A percentile compares a stretch with the other conserved stretches of the same genome.
Conservation (phyloP, 2,797 vertebrate species). For the Eulemur mongoz region DNA sequence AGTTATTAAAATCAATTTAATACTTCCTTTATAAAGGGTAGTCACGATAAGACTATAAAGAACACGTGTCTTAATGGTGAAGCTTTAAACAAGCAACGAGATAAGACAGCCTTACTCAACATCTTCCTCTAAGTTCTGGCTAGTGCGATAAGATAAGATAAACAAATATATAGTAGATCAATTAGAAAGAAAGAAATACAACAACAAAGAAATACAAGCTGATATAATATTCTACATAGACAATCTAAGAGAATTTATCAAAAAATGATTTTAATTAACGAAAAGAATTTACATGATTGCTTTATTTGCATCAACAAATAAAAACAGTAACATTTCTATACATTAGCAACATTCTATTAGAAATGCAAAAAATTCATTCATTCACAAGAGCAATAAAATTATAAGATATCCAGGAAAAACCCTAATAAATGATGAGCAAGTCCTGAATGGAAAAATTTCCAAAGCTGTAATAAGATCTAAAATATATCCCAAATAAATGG, state of each 20-base stretch:
- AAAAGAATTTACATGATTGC: not conserved
- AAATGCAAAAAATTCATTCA: not conserved
- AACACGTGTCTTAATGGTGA: not conserved
- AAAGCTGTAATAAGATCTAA: not conserved
- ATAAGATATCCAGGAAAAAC: not conserved
- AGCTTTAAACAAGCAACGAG: conserved; percentile 13
- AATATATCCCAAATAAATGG: conserved; percentile 1
- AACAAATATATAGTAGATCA: not conserved
- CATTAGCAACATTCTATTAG: not conserved
- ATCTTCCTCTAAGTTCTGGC: not conserved
- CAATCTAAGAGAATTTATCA: conserved; percentile 17
- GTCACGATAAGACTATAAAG: not conserved
- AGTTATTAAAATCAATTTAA: conserved; percentile 17
- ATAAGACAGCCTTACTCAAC: not conserved
- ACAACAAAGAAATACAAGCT: not conserved
- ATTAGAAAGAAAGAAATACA: conserved; percentile 33
- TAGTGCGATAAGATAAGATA: not conserved
- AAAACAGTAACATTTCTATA: conserved; percentile 6
- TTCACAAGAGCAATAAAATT: conserved; percentile 14
- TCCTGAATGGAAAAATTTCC: not conserved
- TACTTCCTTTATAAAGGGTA: not conserved
- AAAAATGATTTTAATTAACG: conserved; percentile 33
- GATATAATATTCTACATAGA: not conserved
- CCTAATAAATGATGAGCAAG: not conserved
- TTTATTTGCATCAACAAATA: not conserved